Evolutionary conservation across 1,140 invertebrate species (phyloP), one percentile per base, ranked within the genome.

Genomic region (Dufourea novaeangliae): DNA sequence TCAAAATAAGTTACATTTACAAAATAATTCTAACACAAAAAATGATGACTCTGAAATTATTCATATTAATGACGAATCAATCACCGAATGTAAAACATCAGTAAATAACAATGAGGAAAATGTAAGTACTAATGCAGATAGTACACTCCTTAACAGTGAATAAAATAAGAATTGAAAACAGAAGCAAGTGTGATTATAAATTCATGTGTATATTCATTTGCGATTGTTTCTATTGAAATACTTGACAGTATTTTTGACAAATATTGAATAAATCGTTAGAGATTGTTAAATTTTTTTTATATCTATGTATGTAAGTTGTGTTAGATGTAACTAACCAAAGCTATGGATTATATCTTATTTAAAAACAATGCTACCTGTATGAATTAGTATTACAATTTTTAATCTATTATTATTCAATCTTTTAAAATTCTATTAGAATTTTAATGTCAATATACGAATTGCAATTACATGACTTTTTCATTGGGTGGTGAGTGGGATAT

Each of bases 11-110:
- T n/a, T 32, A 29, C 57, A 80, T 54, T 34, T 63, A 67, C n/a
- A 70, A 46, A 66, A 39, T 22, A 12, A 63, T n/a, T 64, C 34
- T n/a, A 54, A 62, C n/a, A 62, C 74, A 22, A 63, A 89, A 82
- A 56, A 88, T 29, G 61, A 74, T 44, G 12, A n/a, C 11, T 46
- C 71, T 67, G 66, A 75, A 46, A 74, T 54, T 68, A 25, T 64
- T 64, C 41, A 29, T 1, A 25, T 0, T 27, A 37, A 22, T 56
- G n/a, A 68, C 25, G 17, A 27, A 56, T 54, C 17, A 50, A 50
- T n/a, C 46, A n/a, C 20, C n/a, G 46, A 8, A n/a, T 50, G 46
- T 50, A 50, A 50, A 50, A 50, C n/a, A 50, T n/a, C 20, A n/a
- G 46, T 8, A 50, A 50, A 50, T 17, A 56, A 39, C 11, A 34